Conservation (phyloP, 2,888 invertebrate species). For the Orchestes rusci region DNA sequence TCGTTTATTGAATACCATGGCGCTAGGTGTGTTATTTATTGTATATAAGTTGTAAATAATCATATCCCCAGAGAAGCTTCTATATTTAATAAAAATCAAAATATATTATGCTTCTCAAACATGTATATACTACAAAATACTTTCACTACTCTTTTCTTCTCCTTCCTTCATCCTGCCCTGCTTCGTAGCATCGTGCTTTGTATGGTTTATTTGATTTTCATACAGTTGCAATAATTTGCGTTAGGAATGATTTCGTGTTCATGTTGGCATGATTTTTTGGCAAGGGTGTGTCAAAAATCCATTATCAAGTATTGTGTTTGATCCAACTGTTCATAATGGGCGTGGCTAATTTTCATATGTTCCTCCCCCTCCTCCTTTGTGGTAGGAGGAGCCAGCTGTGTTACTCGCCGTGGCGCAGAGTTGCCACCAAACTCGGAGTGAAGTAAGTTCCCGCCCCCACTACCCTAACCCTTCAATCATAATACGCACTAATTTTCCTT, state of each 20-base stretch:
- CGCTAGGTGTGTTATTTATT: no score
- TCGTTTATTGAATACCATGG: no score
- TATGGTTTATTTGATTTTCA: slow-evolving; percentile 15
- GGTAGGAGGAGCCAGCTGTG: slow-evolving; percentile 62
- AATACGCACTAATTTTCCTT: slow-evolving; percentile 11
- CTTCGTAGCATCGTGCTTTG: slow-evolving; percentile 36
- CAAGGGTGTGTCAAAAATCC: slow-evolving; percentile 3
- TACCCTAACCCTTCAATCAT: slow-evolving; percentile 34
- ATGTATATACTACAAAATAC: slow-evolving; percentile 6
- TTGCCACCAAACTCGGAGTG: slow-evolving; percentile 90
- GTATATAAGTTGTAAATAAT: no score
- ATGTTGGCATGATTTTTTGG: slow-evolving; percentile 15
- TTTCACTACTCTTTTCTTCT: slow-evolving; percentile 26
- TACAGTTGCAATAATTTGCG: slow-evolving; percentile 14
- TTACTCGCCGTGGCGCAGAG: slow-evolving; percentile 90
- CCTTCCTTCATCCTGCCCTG: slow-evolving; percentile 35
- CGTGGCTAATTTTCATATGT: slow-evolving; percentile 47
- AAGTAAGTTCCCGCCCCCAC: slow-evolving; percentile 75
- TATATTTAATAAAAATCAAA: no score
- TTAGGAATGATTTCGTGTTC: slow-evolving; percentile 19
- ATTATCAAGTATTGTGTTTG: background rate
- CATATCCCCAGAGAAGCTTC: no score
- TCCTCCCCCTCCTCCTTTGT: slow-evolving; percentile 40
- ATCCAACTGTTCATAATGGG: slow-evolving; percentile 24
- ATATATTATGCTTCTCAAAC: no score